These are phyloP conservation scores for Melanogrammus aeglefinus DNA, from an alignment of 2,797 vertebrate genomes.

Conservation along the genomic window DNA sequence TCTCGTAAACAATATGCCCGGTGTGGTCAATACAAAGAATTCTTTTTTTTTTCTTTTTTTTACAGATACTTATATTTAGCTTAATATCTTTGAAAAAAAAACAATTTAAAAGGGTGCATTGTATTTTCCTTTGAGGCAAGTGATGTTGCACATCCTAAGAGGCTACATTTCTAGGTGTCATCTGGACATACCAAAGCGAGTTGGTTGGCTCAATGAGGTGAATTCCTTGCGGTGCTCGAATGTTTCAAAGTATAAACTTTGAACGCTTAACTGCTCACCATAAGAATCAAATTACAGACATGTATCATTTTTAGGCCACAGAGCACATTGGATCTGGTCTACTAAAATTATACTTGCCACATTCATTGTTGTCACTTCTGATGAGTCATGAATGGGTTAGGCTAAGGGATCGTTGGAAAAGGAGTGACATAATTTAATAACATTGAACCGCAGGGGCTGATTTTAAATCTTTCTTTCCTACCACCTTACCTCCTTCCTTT, in stretches of 20 bases:
- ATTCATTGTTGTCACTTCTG: slow-evolving; percentile 10
- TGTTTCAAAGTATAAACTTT: slow-evolving; percentile 19
- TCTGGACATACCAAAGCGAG: background rate
- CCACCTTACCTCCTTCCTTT: slow-evolving; percentile 51
- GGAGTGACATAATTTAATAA: slow-evolving; percentile 2
- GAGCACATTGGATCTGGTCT: slow-evolving; percentile 12
- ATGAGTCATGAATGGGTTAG: slow-evolving; percentile 39
- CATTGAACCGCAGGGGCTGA: slow-evolving; percentile 33
- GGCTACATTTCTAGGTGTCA: background rate
- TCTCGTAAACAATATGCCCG: background rate
- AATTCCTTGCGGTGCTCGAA: slow-evolving; percentile 21
- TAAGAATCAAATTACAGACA: slow-evolving; percentile 21
- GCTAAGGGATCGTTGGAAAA: background rate
- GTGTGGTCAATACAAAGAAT: background rate
- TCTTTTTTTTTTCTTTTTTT: background rate
- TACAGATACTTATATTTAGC: background rate
- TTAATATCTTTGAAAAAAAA: background rate
- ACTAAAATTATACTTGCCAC: background rate
- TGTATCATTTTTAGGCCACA: slow-evolving; percentile 48
- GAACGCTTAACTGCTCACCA: slow-evolving; percentile 21
- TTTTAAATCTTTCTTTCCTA: slow-evolving; percentile 32
- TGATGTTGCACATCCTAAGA: background rate
- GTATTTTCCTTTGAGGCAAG: background rate
- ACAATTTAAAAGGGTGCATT: background rate
- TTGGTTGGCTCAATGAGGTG: slow-evolving; percentile 20